A percentile compares a stretch with the other conserved stretches of the same genome.
Conservation (phyloP, 2,797 vertebrate species). For the Tachyglossus aculeatus region DNA sequence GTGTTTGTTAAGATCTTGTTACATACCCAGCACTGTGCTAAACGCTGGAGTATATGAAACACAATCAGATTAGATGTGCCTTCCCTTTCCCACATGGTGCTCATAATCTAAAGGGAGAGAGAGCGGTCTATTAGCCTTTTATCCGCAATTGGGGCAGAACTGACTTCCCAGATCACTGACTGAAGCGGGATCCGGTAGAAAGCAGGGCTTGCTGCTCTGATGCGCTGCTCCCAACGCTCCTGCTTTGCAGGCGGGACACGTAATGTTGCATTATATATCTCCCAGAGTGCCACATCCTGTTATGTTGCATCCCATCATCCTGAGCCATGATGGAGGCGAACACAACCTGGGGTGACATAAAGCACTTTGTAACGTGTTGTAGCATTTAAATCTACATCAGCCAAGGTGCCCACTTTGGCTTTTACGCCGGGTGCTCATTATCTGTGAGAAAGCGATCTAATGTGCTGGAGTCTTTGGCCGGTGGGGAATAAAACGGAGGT, state of each 20-base stretch:
- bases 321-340: neutral
- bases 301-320: constrained; percentile 49
- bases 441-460: constrained; percentile 25
- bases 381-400: constrained; percentile 32
- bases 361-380: constrained; percentile 20
- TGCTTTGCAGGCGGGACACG: constrained; percentile 16
- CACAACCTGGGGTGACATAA: constrained; percentile 16
- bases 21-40: no score
- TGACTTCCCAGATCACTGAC: no score
- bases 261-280: neutral
- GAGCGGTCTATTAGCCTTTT: no score
- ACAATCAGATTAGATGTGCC: no score
- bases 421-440: neutral
- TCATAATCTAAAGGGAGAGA: no score
- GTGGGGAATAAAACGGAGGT: neutral
- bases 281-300: constrained; percentile 35
- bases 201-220: neutral
- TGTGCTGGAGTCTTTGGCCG: neutral
- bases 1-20: no score
- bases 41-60: no score
- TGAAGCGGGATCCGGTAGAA: neutral
- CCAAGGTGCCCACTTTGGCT: constrained; percentile 15
- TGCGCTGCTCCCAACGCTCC: neutral
- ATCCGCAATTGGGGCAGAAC: no score
- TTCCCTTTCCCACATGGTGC: no score